Base-by-base conservation (phyloP, 2,888 invertebrate species). In the Mantis religiosa region DNA sequence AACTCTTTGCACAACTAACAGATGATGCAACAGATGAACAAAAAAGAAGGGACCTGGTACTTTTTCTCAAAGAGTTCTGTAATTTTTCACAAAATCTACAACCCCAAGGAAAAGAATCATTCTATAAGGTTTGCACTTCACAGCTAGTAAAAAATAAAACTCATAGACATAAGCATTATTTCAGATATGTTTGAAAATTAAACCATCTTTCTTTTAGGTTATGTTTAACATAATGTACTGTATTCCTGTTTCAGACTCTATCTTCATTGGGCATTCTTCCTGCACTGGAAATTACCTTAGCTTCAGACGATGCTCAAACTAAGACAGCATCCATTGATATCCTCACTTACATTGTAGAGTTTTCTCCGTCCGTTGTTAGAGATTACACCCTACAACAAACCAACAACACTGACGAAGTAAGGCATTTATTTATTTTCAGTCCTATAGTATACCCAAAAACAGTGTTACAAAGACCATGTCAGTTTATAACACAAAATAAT, bases 21-120 rank as follows among this genome's bases (percentile, higher is more conserved):
- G 98, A 98, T 93, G 97, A 97, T 92, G 96, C 96, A 91, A 98
- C 98, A 84, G 95, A 97, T 41, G 96, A 98, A 91, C 93, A 95
- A 25, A 97, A 98, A 93, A 95, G 99, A 92, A 95, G 98, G 92
- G 99, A 99, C 94, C 95, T 99, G 92, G 98, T 99, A 91, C 94
- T 99, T 92, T 99, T 99, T 95, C 95, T 99, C 91, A 99, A 99
- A 93, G 99, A 99, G 94, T 99, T 99, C 94, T 99, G 99, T 94
- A 98, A 98, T 93, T 99, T 99, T 95, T 99, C 99, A 91, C 99
- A 99, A 94, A 99, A 98, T 93, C 95, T 99, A 91, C 99, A 99
- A 93, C 98, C 98, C 28, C 98, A 98, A 93, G 98, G 98, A 91
- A 98, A 99, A 93, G 99, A 99, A 93, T 96, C 97, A 83, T 99